These are phyloP conservation scores for Melipona quadrifasciata DNA, from an alignment of 1,140 invertebrate genomes.

Conservation along the genomic window DNA sequence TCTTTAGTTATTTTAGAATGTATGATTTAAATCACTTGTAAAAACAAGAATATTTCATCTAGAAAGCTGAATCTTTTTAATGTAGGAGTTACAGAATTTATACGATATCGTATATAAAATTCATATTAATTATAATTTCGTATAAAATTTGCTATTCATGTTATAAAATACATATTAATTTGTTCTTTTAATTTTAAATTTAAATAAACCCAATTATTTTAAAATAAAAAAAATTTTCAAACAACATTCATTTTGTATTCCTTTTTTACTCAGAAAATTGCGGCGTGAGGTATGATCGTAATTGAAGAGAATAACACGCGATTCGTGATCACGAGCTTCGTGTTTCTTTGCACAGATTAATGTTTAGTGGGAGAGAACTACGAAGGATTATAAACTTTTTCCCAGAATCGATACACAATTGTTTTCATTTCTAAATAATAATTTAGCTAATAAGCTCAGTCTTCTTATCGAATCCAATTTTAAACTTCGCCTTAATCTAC, in stretches of 20 bases:
- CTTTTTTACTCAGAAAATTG: background rate
- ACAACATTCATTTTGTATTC: background rate
- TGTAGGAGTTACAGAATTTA: too few relatives aligned
- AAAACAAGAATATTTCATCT: too few relatives aligned
- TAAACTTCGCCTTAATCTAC: background rate
- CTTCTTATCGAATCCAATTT: background rate
- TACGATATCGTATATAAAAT: too few relatives aligned
- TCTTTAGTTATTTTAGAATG: too few relatives aligned
- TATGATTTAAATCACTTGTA: too few relatives aligned
- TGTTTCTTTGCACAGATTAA: background rate
- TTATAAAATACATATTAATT: too few relatives aligned
- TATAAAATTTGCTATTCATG: too few relatives aligned
- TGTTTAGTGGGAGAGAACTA: background rate
- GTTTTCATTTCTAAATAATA: background rate
- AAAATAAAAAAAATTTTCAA: background rate
- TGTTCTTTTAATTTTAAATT: too few relatives aligned
- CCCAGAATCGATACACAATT: background rate
- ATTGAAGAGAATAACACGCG: constrained; percentile 3
- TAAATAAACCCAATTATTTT: background rate
- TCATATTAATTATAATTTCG: too few relatives aligned
- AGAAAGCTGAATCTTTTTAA: too few relatives aligned
- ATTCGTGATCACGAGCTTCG: background rate
- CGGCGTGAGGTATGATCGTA: background rate
- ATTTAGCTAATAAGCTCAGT: background rate
- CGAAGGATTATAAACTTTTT: background rate